A percentile compares a stretch with the other conserved stretches of the same genome.
phyloP scores from a whole-genome alignment of 1,140 invertebrate species.

The Sycophaga agraensis region DNA sequence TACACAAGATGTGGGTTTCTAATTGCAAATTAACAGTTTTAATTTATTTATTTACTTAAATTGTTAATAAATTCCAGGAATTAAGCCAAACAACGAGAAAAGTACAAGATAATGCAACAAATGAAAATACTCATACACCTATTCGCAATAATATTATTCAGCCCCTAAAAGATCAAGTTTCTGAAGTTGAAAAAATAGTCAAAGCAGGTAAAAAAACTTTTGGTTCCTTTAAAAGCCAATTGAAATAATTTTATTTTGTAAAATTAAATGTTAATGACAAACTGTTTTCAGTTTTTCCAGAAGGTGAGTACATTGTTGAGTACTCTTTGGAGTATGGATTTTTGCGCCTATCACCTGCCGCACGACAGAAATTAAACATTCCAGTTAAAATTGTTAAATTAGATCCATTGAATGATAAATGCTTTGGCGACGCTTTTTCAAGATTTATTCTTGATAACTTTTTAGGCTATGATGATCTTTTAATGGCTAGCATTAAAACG shows the following conservation, averaged over 20 bases:
- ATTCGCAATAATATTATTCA: slow-evolving; percentile 43
- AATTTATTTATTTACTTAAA: neutral
- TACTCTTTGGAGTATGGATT: slow-evolving; percentile 98
- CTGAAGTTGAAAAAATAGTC: slow-evolving; percentile 54
- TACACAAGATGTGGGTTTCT: slow-evolving; percentile 10
- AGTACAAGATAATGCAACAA: slow-evolving; percentile 35
- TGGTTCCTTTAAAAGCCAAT: too few species aligned
- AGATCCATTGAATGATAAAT: slow-evolving; percentile 84
- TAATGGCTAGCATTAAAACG: slow-evolving; percentile 95
- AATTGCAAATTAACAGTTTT: neutral
- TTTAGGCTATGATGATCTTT: slow-evolving; percentile 93
- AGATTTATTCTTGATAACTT: slow-evolving; percentile 89
- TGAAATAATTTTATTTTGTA: too few species aligned
- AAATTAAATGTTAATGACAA: slow-evolving; percentile 15
- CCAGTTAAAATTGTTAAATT: slow-evolving; percentile 90
- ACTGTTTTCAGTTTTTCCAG: slow-evolving; percentile 67
- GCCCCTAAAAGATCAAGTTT: slow-evolving; percentile 49
- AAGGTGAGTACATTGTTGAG: slow-evolving; percentile 96
- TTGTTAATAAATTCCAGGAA: slow-evolving; percentile 8
- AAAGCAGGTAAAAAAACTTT: slow-evolving; percentile 53
- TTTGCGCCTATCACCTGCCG: slow-evolving; percentile 82
- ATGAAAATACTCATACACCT: slow-evolving; percentile 33
- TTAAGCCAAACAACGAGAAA: slow-evolving; percentile 6
- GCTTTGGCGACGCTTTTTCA: slow-evolving; percentile 92
- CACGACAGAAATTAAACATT: slow-evolving; percentile 83